phyloP scores from a whole-genome alignment of 2,797 vertebrate species.

The Tokudaia tokunoshimensis region DNA sequence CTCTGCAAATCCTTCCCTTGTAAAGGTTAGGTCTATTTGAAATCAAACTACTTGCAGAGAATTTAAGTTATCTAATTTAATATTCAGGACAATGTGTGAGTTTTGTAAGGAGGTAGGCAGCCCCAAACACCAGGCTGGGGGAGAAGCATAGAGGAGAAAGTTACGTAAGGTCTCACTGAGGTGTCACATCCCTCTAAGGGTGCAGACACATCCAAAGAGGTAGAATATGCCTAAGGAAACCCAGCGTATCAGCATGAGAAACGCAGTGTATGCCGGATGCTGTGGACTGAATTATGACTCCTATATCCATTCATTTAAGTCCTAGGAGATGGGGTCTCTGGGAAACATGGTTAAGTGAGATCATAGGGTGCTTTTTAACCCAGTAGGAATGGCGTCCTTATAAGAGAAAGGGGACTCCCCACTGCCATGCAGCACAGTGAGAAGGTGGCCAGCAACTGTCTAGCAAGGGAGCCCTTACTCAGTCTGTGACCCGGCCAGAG shows the following conservation, averaged over 20 bases:
- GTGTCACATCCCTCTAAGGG: not conserved
- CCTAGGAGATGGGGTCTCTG: not conserved
- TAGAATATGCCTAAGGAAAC: not conserved
- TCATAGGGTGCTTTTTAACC: too few relatives aligned
- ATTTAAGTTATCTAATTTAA: not conserved
- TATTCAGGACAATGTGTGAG: not conserved
- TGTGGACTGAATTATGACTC: not conserved
- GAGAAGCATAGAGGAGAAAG: not conserved
- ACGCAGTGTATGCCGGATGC: not conserved
- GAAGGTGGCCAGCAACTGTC: too few relatives aligned
- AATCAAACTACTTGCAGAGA: not conserved
- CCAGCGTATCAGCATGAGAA: not conserved
- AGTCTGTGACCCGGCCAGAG: not conserved
- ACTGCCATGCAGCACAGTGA: not conserved
- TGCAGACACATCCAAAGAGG: not conserved
- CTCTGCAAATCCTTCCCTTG: not conserved
- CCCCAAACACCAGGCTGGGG: not conserved
- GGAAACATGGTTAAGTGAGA: not conserved
- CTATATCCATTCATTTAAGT: not conserved
- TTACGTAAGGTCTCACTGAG: not conserved
- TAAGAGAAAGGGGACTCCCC: not conserved
- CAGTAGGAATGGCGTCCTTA: not conserved
- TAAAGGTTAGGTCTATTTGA: not conserved
- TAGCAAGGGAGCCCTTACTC: not conserved
- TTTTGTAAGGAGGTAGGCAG: not conserved